A percentile compares a stretch with the other conserved stretches of the same genome.
phyloP scores from a whole-genome alignment of 1,140 invertebrate genomes.

The Bombus confusus region DNA sequence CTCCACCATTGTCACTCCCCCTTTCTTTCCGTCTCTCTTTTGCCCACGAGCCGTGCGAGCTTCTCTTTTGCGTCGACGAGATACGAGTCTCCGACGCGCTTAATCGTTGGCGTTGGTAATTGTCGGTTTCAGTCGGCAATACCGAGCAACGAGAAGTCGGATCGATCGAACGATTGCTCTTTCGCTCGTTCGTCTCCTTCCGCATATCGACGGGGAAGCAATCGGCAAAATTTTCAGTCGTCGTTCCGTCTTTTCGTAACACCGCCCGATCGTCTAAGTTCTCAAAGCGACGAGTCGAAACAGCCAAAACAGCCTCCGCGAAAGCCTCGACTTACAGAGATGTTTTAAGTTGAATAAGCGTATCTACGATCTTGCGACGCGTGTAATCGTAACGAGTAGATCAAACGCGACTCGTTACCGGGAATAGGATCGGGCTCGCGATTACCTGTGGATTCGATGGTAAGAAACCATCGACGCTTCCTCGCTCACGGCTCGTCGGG shows the following conservation, averaged over 20 bases:
- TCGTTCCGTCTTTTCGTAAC: background rate
- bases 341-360: too few species aligned
- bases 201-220: background rate
- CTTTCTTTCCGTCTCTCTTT: constrained; percentile 21
- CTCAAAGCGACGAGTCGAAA: background rate
- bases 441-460: background rate
- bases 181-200: background rate
- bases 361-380: too few species aligned
- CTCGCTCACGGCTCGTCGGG: background rate
- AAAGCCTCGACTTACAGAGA: too few species aligned
- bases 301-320: background rate
- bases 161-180: background rate
- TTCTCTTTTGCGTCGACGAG: background rate
- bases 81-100: constrained; percentile 32
- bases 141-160: background rate
- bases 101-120: constrained; percentile 62
- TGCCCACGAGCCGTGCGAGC: background rate
- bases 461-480: background rate
- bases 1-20: background rate
- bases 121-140: constrained; percentile 68
- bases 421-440: background rate
- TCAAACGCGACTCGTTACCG: background rate
- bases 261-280: background rate
- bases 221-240: background rate
- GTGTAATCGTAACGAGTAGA: background rate